Evolutionary conservation across 2,888 invertebrate species (phyloP).

Genomic region (Ectemnius continuus): DNA sequence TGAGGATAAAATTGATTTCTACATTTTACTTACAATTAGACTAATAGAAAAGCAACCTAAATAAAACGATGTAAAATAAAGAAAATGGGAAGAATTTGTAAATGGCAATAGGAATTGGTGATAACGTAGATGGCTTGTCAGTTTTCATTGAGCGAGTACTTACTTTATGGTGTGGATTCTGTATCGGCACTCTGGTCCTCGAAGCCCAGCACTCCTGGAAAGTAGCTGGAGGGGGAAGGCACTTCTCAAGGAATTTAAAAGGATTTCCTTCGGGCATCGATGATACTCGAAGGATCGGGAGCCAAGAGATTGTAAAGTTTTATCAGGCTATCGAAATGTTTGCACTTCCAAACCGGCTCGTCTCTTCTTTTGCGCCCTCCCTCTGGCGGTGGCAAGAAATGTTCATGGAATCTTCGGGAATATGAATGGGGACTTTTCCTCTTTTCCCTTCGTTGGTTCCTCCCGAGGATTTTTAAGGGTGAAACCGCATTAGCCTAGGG

Average conservation of each 20-base stretch:
- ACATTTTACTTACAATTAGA: no score
- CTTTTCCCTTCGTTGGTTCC: conserved; percentile 12
- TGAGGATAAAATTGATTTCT: no score
- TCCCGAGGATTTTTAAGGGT: background rate
- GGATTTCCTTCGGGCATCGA: conserved; percentile 64
- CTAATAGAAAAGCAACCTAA: no score
- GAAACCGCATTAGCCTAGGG: background rate
- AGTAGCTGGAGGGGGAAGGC: background rate
- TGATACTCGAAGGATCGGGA: conserved; percentile 61
- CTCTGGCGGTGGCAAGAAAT: conserved; percentile 34
- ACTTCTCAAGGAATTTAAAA: conserved; percentile 36
- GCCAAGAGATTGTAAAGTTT: conserved; percentile 63
- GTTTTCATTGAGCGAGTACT: no score
- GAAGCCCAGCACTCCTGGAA: no score
- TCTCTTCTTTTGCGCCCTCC: conserved; percentile 38
- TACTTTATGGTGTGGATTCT: no score
- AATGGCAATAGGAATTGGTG: no score
- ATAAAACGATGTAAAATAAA: no score
- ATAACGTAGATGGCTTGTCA: no score
- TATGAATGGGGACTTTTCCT: conserved; percentile 41
- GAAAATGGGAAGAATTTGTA: no score
- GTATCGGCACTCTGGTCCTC: no score
- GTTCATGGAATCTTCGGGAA: conserved; percentile 23
- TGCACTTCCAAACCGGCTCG: conserved; percentile 52
- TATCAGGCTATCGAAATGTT: conserved; percentile 61